phyloP scores from a whole-genome alignment of 2,113 vertebrate species.

The Hypocryptadius cinnamomeus region DNA sequence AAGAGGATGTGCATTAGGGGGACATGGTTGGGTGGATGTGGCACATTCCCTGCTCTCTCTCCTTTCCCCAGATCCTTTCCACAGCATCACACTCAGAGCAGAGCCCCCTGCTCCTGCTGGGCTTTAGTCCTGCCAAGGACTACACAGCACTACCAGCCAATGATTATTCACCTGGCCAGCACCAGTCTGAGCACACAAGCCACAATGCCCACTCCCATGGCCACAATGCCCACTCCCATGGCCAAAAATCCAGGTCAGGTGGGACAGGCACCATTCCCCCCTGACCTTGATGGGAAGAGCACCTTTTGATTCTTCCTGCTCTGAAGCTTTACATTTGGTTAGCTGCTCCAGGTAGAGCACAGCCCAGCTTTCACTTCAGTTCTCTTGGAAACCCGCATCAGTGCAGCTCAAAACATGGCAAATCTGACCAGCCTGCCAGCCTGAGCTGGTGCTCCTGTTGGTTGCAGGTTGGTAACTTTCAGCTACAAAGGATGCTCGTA shows the following conservation, averaged over 20 bases:
- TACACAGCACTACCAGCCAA: background rate
- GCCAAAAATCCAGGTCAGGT: background rate
- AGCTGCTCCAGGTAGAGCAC: background rate
- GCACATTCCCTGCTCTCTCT: background rate
- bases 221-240: background rate
- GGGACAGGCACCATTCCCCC: background rate
- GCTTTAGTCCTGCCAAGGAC: background rate
- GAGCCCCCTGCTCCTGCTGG: rapidly evolving
- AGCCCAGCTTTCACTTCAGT: background rate
- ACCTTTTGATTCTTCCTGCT: background rate
- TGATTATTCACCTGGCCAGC: background rate
- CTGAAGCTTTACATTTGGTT: background rate
- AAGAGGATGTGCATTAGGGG: rapidly evolving
- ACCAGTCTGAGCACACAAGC: background rate
- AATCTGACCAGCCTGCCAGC: background rate
- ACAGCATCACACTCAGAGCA: background rate
- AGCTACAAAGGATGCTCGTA: background rate
- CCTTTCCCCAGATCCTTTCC: background rate
- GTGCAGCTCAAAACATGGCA: background rate
- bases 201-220: background rate
- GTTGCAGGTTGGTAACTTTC: background rate
- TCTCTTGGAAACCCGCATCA: background rate
- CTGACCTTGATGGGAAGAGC: background rate
- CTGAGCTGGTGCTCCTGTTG: background rate
- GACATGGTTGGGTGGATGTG: background rate